These are phyloP conservation scores for Petaurus breviceps DNA, from an alignment of 2,113 vertebrate species.

Conservation along the genomic window DNA sequence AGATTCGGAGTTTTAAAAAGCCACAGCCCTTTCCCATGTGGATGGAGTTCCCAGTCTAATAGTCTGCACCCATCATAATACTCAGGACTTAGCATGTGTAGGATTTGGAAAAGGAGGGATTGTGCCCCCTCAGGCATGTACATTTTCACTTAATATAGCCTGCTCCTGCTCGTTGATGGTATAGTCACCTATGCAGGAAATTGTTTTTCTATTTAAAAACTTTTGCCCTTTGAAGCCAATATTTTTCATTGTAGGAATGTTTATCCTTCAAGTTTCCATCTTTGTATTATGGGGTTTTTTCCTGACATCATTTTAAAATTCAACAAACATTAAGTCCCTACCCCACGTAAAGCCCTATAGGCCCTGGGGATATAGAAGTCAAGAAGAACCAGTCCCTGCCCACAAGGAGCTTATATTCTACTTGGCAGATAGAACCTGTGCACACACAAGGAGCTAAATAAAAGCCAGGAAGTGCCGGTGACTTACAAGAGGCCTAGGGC, in stretches of 20 bases:
- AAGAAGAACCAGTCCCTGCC: too few relatives aligned
- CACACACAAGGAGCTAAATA: too few relatives aligned
- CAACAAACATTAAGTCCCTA: background rate
- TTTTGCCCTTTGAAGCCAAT: constrained; percentile 54
- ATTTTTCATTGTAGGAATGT: constrained; percentile 47
- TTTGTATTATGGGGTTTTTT: constrained; percentile 47
- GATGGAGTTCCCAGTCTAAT: background rate
- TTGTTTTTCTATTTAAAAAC: constrained; percentile 55
- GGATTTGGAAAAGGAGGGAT: background rate
- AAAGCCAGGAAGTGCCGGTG: too few relatives aligned
- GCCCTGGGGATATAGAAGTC: too few relatives aligned
- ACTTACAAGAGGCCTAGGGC: too few relatives aligned
- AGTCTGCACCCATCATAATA: background rate
- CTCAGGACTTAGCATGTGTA: background rate
- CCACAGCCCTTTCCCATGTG: too few relatives aligned
- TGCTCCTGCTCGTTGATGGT: background rate
- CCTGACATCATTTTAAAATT: background rate
- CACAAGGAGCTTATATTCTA: too few relatives aligned
- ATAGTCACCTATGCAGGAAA: constrained; percentile 10
- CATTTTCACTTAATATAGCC: background rate
- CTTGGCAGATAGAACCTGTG: background rate
- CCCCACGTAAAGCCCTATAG: too few relatives aligned
- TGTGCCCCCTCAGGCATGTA: background rate
- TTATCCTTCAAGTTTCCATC: constrained; percentile 45
- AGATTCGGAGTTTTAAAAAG: too few relatives aligned